These are phyloP conservation scores for Crotalus tigris DNA, from an alignment of 2,113 vertebrate genomes.

Conservation along the genomic window DNA sequence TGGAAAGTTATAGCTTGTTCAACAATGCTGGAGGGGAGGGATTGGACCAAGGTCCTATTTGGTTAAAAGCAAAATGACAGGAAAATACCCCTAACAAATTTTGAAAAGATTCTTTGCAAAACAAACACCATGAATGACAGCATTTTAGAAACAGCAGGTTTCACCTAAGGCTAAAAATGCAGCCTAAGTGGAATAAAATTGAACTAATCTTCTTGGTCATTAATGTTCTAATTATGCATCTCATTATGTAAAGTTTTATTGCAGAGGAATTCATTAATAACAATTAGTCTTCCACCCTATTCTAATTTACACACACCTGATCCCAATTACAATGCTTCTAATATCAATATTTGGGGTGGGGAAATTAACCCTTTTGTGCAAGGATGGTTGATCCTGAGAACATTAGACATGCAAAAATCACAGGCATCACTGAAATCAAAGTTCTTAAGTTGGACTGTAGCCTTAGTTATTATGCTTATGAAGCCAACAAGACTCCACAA, in stretches of 20 bases:
- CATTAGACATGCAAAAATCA: neutral
- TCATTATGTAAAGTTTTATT: conserved; percentile 66
- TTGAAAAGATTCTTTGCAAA: conserved; percentile 21
- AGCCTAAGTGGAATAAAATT: conserved; percentile 58
- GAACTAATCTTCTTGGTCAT: conserved; percentile 56
- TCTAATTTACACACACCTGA: conserved; percentile 65
- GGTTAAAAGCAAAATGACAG: neutral
- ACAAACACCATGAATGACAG: conserved; percentile 47
- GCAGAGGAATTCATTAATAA: conserved; percentile 65
- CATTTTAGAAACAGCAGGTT: conserved; percentile 45
- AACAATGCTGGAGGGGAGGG: neutral
- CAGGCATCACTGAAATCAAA: neutral
- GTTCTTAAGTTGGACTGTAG: neutral
- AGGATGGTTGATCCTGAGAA: neutral
- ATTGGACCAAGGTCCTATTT: neutral
- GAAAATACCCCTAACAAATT: conserved; percentile 33
- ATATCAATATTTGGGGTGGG: conserved; percentile 59
- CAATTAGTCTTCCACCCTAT: conserved; percentile 57
- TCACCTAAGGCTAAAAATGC: conserved; percentile 58
- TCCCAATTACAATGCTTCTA: conserved; percentile 58
- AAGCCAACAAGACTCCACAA: neutral
- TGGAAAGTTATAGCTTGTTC: neutral
- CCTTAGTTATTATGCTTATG: neutral
- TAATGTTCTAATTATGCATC: conserved; percentile 71
- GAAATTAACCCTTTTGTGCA: conserved; percentile 44